Conservation (phyloP, 2,797 vertebrate genomes). For the Psittacula derbiana region DNA sequence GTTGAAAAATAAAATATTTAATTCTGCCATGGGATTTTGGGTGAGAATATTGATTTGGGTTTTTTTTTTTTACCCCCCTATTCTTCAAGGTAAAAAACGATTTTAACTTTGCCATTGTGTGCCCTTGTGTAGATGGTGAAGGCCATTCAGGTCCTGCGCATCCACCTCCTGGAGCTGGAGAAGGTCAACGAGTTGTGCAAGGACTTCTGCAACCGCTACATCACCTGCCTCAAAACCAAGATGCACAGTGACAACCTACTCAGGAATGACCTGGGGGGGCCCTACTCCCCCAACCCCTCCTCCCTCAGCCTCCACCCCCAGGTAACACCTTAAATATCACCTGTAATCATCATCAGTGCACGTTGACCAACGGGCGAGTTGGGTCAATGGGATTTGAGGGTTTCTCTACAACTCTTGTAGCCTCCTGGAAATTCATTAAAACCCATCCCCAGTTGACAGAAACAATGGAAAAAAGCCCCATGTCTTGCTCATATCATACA, state of each 20-base stretch:
- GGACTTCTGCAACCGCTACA: conserved; percentile 99
- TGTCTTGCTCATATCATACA: neutral
- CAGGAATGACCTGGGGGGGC: conserved; percentile 93
- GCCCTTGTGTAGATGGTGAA: conserved; percentile 89
- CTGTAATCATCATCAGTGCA: rapidly evolving
- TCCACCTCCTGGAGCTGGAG: conserved; percentile 96
- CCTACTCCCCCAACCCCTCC: conserved; percentile 94
- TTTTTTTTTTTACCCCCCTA: neutral
- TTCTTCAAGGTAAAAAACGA: rapidly evolving
- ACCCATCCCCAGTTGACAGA: rapidly evolving
- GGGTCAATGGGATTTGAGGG: neutral
- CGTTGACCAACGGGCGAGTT: rapidly evolving
- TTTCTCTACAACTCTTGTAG: neutral
- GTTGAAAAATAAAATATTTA: neutral
- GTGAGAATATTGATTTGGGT: neutral
- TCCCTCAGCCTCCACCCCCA: conserved; percentile 92
- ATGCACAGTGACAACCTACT: conserved; percentile 99
- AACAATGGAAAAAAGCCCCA: rapidly evolving
- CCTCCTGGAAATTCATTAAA: neutral
- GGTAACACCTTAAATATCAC: conserved; percentile 72
- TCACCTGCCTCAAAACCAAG: conserved; percentile 99
- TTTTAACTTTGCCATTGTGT: neutral
- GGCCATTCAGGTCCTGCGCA: conserved; percentile 96
- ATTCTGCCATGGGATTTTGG: neutral
- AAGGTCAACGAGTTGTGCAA: conserved; percentile 99